Evolutionary conservation across 2,888 invertebrate genomes (phyloP), one percentile per base, ranked within the genome.

Genomic region (Furcula furcula): DNA sequence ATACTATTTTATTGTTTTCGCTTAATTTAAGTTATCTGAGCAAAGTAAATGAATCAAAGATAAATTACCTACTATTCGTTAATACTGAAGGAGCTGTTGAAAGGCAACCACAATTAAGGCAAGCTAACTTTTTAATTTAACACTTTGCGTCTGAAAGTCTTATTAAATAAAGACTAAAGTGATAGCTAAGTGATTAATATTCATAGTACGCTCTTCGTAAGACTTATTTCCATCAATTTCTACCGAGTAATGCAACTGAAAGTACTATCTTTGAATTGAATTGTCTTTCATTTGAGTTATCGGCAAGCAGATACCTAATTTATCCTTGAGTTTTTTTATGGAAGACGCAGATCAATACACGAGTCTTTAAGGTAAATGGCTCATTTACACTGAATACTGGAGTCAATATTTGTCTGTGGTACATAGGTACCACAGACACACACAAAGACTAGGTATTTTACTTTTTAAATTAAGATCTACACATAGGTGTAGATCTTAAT

Each of bases 151-250:
- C 26, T 36, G 27, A 21, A 41, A 50, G 41, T 43, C 36, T 40
- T 38, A 56, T 51, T 43, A 51, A 53, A 48, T 42, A 32, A 36
- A 45, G 37, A 29, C 37, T 37, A 38, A 48, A 40, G 36, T 29
- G 40, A 48, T 51, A 32, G 34, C 31, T 53, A 37, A 50, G 48
- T 34, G 34, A 55, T 55, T 55, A 51, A 51, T 55, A 46, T 46
- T 52, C 52, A 48, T 39, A 36, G 34, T 28, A 27, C 26, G 38
- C 38, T 38, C 34, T 33, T 32, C 21, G 38, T 36, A 34, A 31
- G 29, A 47, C 29, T 37, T 36, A 36, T 40, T 50, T 41, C 31
- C 31, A 21, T 41, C 36, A 46, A 35, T 37, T 53, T 35, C 18
- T 28, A 37, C 29, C 34, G 22, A 4, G 27, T 34, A 53, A 42